Evolutionary conservation across 2,888 invertebrate genomes (phyloP).

Genomic region (Hydropsyche betteni): DNA sequence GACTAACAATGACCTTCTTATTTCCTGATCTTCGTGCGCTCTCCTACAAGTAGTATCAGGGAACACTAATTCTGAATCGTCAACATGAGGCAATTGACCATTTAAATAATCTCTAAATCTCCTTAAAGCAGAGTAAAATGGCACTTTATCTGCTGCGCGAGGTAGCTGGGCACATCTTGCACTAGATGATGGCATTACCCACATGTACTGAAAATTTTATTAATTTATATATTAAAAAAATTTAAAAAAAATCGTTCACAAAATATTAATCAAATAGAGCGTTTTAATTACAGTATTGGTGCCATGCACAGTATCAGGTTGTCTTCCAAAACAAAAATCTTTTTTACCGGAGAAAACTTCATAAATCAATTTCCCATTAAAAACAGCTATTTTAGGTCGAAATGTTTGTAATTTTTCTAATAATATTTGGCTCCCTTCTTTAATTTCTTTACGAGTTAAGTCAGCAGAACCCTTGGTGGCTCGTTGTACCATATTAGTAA

Average conservation of each 20-base stretch:
- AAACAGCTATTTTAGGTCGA: conserved; percentile 95
- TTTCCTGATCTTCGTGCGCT: conserved; percentile 67
- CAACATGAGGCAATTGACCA: conserved; percentile 83
- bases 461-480: conserved; percentile 97
- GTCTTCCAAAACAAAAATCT: conserved; percentile 96
- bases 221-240: background rate
- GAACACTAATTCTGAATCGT: conserved; percentile 89
- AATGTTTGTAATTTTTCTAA: conserved; percentile 90
- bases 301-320: conserved; percentile 91
- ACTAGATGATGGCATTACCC: conserved; percentile 99
- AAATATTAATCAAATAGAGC: conserved; percentile 1
- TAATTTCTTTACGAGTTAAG: conserved; percentile 91
- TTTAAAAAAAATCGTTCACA: background rate
- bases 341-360: conserved; percentile 97
- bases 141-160: conserved; percentile 97
- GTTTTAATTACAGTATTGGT: conserved; percentile 80
- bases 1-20: conserved; percentile 58
- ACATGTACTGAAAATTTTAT: conserved; percentile 79
- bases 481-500: conserved; percentile 96
- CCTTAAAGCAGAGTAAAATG: conserved; percentile 94
- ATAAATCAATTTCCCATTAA: conserved; percentile 98
- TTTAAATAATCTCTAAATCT: conserved; percentile 95
- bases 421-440: conserved; percentile 89
- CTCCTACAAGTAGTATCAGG: conserved; percentile 65
- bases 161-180: conserved; percentile 97